These are phyloP conservation scores for Rattus rattus DNA, from an alignment of 2,113 vertebrate species.

Conservation along the genomic window DNA sequence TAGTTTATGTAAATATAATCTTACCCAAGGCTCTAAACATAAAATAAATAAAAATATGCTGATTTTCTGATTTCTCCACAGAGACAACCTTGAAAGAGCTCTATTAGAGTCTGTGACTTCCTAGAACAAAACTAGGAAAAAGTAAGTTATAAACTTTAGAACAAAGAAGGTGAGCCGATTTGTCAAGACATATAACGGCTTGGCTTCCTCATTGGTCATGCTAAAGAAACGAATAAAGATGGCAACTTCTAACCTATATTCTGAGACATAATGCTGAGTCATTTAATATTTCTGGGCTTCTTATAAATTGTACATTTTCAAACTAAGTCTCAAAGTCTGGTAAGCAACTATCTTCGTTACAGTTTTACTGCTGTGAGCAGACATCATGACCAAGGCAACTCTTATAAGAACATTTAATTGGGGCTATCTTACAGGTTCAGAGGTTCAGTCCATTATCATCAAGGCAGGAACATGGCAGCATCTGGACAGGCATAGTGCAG, in stretches of 20 bases:
- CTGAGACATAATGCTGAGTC: neutral
- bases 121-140: neutral
- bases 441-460: too few species aligned
- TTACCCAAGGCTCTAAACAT: neutral
- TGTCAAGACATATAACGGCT: neutral
- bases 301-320: conserved; percentile 31
- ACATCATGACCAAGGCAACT: too few species aligned
- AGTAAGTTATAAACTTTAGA: neutral
- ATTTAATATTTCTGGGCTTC: neutral
- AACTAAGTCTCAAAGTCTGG: neutral
- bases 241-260: neutral
- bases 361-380: too few species aligned
- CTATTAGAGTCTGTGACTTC: neutral
- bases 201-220: neutral
- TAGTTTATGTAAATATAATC: neutral
- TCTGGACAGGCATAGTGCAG: too few species aligned
- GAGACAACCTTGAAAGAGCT: neutral
- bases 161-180: neutral
- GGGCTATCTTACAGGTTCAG: too few species aligned
- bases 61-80: neutral
- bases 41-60: neutral
- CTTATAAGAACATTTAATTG: too few species aligned
- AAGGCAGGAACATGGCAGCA: too few species aligned
- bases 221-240: neutral
- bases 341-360: neutral